Conservation (phyloP, 1,140 invertebrate genomes). For the Drosophila lowei region DNA sequence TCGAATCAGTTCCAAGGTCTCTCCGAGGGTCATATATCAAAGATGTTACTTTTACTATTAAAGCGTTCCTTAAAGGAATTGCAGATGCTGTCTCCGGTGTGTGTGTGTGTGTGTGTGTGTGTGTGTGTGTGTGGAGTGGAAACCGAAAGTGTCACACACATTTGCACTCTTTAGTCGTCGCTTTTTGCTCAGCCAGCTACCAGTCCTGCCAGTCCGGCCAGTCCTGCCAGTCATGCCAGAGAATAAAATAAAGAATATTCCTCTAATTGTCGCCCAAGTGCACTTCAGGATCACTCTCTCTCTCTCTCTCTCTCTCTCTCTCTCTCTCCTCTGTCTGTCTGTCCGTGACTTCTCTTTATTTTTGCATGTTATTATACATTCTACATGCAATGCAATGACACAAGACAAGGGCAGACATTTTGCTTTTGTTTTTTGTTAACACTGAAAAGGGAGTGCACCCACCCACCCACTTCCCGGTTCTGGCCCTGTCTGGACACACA, state of each 20-base stretch:
- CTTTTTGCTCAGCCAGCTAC: slow-evolving; percentile 26
- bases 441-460: slow-evolving; percentile 17
- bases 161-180: slow-evolving; percentile 65
- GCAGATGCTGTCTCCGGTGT: too few relatives aligned
- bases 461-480: not conserved
- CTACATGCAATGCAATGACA: slow-evolving; percentile 72
- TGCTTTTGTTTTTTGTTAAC: slow-evolving; percentile 64
- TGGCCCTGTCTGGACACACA: slow-evolving; percentile 40
- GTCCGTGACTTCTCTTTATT: not conserved
- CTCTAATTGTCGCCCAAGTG: slow-evolving; percentile 75
- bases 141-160: slow-evolving; percentile 71
- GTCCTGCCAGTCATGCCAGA: slow-evolving; percentile 19
- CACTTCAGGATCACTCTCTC: slow-evolving; percentile 27
- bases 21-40: too few relatives aligned
- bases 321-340: not conserved
- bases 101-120: not conserved
- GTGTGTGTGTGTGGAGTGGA: slow-evolving; percentile 8
- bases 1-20: too few relatives aligned
- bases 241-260: slow-evolving; percentile 55
- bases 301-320: slow-evolving; percentile 5
- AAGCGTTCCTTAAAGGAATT: too few relatives aligned
- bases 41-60: too few relatives aligned
- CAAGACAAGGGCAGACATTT: slow-evolving; percentile 69
- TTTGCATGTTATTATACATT: slow-evolving; percentile 39
- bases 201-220: slow-evolving; percentile 14